Base-by-base conservation (phyloP, 2,888 invertebrate species). In the Mythimna ferrago region DNA sequence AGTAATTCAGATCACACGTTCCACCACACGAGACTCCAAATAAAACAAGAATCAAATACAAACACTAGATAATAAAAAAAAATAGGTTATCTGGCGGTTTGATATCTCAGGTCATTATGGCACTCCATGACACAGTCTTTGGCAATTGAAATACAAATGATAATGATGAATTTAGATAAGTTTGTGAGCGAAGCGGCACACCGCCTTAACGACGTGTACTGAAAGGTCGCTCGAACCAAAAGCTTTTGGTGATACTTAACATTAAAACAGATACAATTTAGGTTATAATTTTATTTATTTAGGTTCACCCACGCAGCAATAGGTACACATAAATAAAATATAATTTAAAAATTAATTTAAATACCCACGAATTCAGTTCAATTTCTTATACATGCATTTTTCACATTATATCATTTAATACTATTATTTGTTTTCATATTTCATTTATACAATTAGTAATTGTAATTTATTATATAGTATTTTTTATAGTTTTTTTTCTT, bases 111-210 rank as follows among this genome's bases (percentile, higher is more conserved):
- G 88, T 89, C 89, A 87, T 90, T 88, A 84, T 74, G 85, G 81
- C 84, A 81, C 74, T 73, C 62, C 56, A 76, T 78, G 87, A 78
- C 90, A 89, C 80, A 89, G 83, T 84, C 85, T 86, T 87, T 85
- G 84, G 84, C 85, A 85, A 89, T 90, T 92, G 86, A 90, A 90
- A 92, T 92, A 90, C 82, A 84, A 83, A 87, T 77, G 86, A 87
- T 87, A 85, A 74, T 80, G 73, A 81, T 81, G 56, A 82, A 81
- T 80, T 73, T 66, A 83, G 85, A 88, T 83, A 81, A 80, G 32
- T 73, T 58, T 60, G 35, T 26, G 56, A 58, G 62, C 48, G 60
- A 71, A 60, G 38, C 71, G 53, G 65, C 63, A 32, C 44, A 60
- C 26, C 16, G 32, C 19, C 53, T 53, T 62, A 53, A 57, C 32